Conservation (phyloP, 2,888 invertebrate genomes). For the Cryptocephalus moraei region DNA sequence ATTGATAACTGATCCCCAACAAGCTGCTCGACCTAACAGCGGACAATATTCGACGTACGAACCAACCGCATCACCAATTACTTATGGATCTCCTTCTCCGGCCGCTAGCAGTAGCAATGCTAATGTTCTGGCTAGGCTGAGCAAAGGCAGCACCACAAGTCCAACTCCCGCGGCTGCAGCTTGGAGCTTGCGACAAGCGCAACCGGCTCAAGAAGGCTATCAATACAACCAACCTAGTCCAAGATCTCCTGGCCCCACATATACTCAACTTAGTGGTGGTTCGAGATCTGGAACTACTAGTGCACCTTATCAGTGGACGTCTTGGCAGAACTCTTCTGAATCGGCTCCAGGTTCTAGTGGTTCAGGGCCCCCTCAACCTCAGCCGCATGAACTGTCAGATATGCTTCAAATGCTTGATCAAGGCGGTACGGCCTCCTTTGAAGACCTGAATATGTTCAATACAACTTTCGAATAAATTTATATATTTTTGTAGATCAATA, state of each 20-base stretch:
- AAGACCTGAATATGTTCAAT: constrained; percentile 86
- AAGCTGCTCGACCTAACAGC: constrained; percentile 52
- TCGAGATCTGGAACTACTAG: constrained; percentile 22
- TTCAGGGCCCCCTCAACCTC: constrained; percentile 51
- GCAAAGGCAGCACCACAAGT: constrained; percentile 58
- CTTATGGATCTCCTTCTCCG: constrained; percentile 45
- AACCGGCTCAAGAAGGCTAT: constrained; percentile 60
- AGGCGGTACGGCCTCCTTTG: constrained; percentile 71
- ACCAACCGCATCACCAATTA: constrained; percentile 45
- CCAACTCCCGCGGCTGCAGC: constrained; percentile 60
- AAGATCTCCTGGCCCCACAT: constrained; percentile 71
- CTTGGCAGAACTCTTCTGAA: constrained; percentile 36
- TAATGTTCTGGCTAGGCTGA: constrained; percentile 51
- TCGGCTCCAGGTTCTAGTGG: constrained; percentile 41
- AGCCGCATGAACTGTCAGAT: constrained; percentile 75
- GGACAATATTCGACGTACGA: constrained; percentile 66
- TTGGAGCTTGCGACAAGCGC: constrained; percentile 51
- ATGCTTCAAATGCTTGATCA: constrained; percentile 91
- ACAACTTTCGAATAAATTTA: constrained; percentile 55
- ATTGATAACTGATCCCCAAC: constrained; percentile 33
- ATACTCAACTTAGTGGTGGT: constrained; percentile 66
- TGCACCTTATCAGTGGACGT: constrained; percentile 34
- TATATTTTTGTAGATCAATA: neutral
- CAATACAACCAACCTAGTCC: constrained; percentile 60
- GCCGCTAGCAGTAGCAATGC: constrained; percentile 50